Percentiles rank a stretch among this genome's conserved stretches.
phyloP scores from a whole-genome alignment of 1,140 invertebrate genomes.

The Drosophila jambulina region DNA sequence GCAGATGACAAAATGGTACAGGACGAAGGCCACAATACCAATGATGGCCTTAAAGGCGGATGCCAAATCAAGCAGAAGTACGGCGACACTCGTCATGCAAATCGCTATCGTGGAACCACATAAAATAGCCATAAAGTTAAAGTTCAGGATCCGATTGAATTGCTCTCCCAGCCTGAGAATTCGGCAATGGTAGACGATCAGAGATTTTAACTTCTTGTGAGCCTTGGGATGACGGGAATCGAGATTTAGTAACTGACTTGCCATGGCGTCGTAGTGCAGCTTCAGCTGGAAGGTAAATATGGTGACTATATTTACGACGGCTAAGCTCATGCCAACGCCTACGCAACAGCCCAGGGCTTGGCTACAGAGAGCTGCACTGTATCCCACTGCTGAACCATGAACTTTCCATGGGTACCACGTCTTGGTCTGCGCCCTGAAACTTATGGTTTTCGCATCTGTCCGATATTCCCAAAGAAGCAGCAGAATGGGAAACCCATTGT shows the following conservation, averaged over 20 bases:
- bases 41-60: constrained; percentile 54
- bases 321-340: constrained; percentile 59
- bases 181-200: constrained; percentile 57
- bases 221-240: constrained; percentile 48
- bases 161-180: constrained; percentile 43
- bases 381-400: constrained; percentile 15
- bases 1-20: constrained; percentile 52
- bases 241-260: constrained; percentile 25
- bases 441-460: constrained; percentile 5
- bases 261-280: constrained; percentile 69
- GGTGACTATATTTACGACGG: constrained; percentile 51
- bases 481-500: constrained; percentile 58
- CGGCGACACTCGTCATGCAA: constrained; percentile 66
- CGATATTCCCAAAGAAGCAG: constrained; percentile 44
- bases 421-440: constrained; percentile 59
- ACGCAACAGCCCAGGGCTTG: constrained; percentile 44
- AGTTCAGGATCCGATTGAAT: constrained; percentile 62
- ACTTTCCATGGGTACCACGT: constrained; percentile 75
- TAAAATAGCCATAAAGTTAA: constrained; percentile 54
- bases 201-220: constrained; percentile 38
- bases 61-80: constrained; percentile 58
- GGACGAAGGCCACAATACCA: constrained; percentile 51
- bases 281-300: constrained; percentile 68
- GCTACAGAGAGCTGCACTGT: constrained; percentile 26
- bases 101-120: constrained; percentile 67